These are phyloP conservation scores for Nothura maculosa DNA, from an alignment of 2,797 vertebrate genomes.

Conservation along the genomic window DNA sequence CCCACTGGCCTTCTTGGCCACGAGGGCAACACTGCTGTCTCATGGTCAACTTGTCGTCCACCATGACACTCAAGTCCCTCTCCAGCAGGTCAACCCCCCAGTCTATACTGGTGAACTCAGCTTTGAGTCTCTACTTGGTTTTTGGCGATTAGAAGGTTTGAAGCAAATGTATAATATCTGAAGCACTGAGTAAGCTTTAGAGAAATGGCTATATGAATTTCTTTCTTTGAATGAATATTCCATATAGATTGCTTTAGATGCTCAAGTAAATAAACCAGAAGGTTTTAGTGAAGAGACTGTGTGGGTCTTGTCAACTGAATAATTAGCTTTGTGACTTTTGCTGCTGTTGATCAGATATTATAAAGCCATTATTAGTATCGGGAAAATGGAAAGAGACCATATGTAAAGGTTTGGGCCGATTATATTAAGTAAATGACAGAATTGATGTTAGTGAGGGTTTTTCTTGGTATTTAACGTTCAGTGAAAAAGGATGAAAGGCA, in stretches of 20 bases:
- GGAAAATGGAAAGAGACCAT: conserved; percentile 63
- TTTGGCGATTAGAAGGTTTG: neutral
- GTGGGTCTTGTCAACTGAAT: conserved; percentile 50
- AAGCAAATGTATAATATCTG: neutral
- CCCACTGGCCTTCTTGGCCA: neutral
- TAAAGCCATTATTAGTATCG: conserved; percentile 74
- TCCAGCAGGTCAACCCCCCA: no score
- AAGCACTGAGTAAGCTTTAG: neutral
- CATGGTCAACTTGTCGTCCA: no score
- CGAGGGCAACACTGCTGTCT: no score
- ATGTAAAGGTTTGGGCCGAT: conserved; percentile 66
- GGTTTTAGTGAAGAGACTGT: conserved; percentile 71
- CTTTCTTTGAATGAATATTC: neutral
- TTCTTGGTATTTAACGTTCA: conserved; percentile 83
- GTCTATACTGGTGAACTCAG: no score
- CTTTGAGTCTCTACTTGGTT: neutral
- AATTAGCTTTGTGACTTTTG: conserved; percentile 56
- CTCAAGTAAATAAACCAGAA: conserved; percentile 56
- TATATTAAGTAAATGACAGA: conserved; percentile 61
- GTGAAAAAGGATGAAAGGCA: conserved; percentile 76
- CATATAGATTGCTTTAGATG: neutral
- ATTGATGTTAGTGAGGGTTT: conserved; percentile 75
- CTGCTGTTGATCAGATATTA: conserved; percentile 72
- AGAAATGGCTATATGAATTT: neutral
- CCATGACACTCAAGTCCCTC: no score